phyloP scores from a whole-genome alignment of 1,140 invertebrate genomes.

The Oncopodura yosiiana region DNA sequence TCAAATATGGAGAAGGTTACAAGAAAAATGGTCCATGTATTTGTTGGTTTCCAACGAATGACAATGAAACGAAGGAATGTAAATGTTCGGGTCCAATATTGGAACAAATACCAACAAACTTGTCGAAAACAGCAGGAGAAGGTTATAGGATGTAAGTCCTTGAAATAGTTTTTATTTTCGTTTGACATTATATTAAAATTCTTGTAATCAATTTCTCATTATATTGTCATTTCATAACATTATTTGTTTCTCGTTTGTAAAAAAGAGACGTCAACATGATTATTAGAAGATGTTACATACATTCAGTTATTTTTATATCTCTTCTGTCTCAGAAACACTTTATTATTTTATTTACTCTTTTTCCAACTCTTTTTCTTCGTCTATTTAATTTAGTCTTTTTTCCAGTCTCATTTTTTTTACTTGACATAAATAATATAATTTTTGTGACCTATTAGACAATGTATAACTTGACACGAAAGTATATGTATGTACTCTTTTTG shows the following conservation, averaged over 20 bases:
- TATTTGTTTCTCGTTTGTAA: neutral
- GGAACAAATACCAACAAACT: too few species aligned
- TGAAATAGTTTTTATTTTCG: too few species aligned
- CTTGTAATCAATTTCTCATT: neutral
- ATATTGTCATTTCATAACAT: neutral
- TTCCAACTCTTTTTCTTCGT: too few species aligned
- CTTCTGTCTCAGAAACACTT: neutral
- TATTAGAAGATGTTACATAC: neutral
- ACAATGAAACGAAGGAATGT: slow-evolving; percentile 35
- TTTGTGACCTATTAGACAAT: too few species aligned
- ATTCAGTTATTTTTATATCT: neutral
- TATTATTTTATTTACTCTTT: neutral
- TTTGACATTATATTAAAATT: neutral
- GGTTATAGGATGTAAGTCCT: slow-evolving; percentile 10
- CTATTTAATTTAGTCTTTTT: too few species aligned
- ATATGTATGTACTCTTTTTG: too few species aligned
- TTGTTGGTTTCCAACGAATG: slow-evolving; percentile 34
- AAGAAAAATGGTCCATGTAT: slow-evolving; percentile 19
- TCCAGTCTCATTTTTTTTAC: too few species aligned
- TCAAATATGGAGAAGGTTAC: too few species aligned
- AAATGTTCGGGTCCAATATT: slow-evolving; percentile 38
- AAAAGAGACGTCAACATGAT: neutral
- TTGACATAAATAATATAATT: too few species aligned
- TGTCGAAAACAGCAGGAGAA: slow-evolving; percentile 33
- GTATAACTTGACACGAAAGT: too few species aligned